Evolutionary conservation across 2,113 vertebrate genomes (phyloP), one percentile per base, ranked within the genome.

Genomic region (Plectropomus leopardus): DNA sequence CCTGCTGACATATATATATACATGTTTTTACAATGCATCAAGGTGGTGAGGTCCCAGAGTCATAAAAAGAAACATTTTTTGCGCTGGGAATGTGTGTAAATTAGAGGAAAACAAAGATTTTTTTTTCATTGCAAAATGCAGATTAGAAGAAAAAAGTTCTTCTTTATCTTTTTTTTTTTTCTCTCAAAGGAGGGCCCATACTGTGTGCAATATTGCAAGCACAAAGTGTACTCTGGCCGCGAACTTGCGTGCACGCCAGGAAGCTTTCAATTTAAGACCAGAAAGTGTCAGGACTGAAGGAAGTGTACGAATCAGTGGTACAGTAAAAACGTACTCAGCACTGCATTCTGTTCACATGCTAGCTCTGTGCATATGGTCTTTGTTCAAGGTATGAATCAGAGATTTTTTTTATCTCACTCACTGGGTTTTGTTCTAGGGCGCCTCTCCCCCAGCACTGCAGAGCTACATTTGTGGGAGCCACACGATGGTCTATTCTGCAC

Each of bases 1-100:
- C 72, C 80, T 44, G 36, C 15, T 83, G 61, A 67, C n/a, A n/a
- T 2, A 9, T 34, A 67, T 47, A 69, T 50, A 69, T 50, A 75
- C 23, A 69, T 57, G n/a, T 60, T 50, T 50, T 57, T 61, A 65
- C 28, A 48, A 57, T 54, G 58, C 64, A 69, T 16, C 26, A 42
- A 42, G 30, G 32, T 72, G 2, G 19, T 34, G 15, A 76, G 4
- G 47, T 32, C 34, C 48, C 17, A 45, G 15, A 48, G 21, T 72
- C 13, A 68, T 64, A 21, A n/a, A 66, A 54, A 1, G 30, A 40
- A 3, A 4, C n/a, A n/a, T 19, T 47, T 51, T 83, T 58, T 32
- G 26, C 50, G 60, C n/a, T 51, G 24, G 36, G 21, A 60, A 47
- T 36, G 11, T 28, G n/a, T 23, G n/a, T 36, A 32, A 79, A 59